These are phyloP conservation scores for Cryptocephalus moraei DNA, from an alignment of 2,888 invertebrate species.

Conservation along the genomic window DNA sequence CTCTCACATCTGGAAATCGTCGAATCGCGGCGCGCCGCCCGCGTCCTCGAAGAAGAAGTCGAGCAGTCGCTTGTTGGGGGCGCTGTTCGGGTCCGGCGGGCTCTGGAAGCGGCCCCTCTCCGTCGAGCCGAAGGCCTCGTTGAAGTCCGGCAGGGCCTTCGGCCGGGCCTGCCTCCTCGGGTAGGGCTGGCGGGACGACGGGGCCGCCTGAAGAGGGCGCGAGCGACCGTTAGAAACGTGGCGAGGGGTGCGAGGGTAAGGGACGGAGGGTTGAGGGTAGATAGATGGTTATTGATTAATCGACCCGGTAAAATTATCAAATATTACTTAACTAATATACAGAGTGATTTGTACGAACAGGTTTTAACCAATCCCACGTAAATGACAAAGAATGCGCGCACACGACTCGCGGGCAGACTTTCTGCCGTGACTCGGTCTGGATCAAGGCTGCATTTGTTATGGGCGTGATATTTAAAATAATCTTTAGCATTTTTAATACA, in stretches of 20 bases:
- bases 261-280: neutral
- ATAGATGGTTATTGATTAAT: too few relatives aligned
- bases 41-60: slow-evolving; percentile 27
- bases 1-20: slow-evolving; percentile 26
- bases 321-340: too few relatives aligned
- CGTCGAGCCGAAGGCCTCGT: slow-evolving; percentile 78
- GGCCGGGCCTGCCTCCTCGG: slow-evolving; percentile 16
- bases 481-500: too few relatives aligned
- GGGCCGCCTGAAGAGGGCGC: neutral
- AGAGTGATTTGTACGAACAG: too few relatives aligned
- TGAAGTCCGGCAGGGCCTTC: slow-evolving; percentile 65
- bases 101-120: slow-evolving; percentile 68
- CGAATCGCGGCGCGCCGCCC: slow-evolving; percentile 21
- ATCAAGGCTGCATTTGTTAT: too few relatives aligned
- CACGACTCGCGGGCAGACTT: too few relatives aligned
- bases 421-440: too few relatives aligned
- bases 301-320: too few relatives aligned
- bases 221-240: neutral
- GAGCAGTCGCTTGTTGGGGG: slow-evolving; percentile 28
- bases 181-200: slow-evolving; percentile 4
- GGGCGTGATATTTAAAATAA: too few relatives aligned
- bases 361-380: too few relatives aligned
- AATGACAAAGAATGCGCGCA: too few relatives aligned
- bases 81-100: slow-evolving; percentile 28
- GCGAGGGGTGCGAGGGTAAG: neutral